Percentiles rank a stretch among this genome's conserved stretches.
These are phyloP conservation scores for Quadroppia sp. DNA, from an alignment of 2,888 invertebrate species.

Conservation along the genomic window DNA sequence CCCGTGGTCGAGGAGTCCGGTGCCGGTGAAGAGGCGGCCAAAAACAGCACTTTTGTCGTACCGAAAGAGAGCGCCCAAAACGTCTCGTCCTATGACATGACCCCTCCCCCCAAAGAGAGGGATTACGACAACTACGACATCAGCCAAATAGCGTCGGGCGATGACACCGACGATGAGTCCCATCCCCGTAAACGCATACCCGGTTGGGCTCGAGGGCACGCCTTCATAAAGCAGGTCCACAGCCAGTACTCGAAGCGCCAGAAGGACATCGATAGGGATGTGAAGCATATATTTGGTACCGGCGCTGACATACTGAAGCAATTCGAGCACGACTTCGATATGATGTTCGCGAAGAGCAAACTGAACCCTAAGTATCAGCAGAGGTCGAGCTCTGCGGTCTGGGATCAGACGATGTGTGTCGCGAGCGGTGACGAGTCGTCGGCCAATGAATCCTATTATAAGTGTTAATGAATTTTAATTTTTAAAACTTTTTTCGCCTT, in stretches of 20 bases:
- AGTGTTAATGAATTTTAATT: not conserved
- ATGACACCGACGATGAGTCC: slow-evolving; percentile 40
- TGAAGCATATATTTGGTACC: slow-evolving; percentile 11
- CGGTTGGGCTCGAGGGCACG: slow-evolving; percentile 39
- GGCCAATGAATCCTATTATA: not conserved
- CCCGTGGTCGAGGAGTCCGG: not conserved
- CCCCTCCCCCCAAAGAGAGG: slow-evolving; percentile 29
- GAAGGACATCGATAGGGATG: not conserved
- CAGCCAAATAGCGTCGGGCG: slow-evolving; percentile 37
- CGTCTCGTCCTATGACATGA: slow-evolving; percentile 4
- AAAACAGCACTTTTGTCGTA: not conserved
- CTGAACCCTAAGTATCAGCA: slow-evolving; percentile 9
- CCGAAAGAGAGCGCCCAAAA: slow-evolving; percentile 2
- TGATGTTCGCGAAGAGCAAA: slow-evolving; percentile 7
- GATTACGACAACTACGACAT: slow-evolving; percentile 40
- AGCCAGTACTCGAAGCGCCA: slow-evolving; percentile 19
- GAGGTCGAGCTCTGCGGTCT: slow-evolving; percentile 40
- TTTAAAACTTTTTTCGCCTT: not conserved
- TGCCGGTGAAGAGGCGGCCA: not conserved
- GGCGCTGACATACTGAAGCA: not conserved
- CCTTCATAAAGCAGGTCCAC: slow-evolving; percentile 14
- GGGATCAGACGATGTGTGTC: slow-evolving; percentile 26
- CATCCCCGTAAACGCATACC: slow-evolving; percentile 39
- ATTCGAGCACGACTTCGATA: not conserved
- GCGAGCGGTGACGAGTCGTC: not conserved